Evolutionary conservation across 2,797 vertebrate species (phyloP), one percentile per base, ranked within the genome.

Genomic region (Sebastes itinus): DNA sequence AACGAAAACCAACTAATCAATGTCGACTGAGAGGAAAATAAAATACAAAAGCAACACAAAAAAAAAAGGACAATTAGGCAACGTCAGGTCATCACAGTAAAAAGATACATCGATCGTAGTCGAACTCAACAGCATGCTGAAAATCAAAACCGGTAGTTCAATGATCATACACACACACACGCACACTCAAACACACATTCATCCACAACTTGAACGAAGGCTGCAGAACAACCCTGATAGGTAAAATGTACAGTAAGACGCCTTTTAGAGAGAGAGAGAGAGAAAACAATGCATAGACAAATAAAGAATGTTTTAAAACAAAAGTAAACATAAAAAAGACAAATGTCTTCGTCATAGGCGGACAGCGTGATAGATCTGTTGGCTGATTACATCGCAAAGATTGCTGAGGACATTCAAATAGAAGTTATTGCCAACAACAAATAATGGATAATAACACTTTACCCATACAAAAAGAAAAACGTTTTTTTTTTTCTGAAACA

Each of bases 231-330:
- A 87, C 91, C 90, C 64, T 71, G 80, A 89, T 73, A 86, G 82
- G 69, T 87, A 69, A 89, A 91, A 92, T 89, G 81, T 82, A 94
- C 91, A 92, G 83, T 94, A 95, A 94, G 92, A 96, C 85, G 86
- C 81, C 65, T 87, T 88, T 88, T 59, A 87, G 80, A 88, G 69
- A 80, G 72, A 86, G 14, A 86, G 14, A 82, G 35, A 38, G 35
- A 38, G 12, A 81, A 89, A 83, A 76, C 80, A 89, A 95, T 96
- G 95, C 95, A 96, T 95, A 96, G 94, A 94, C 92, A 94, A 93
- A 92, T 81, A 89, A 93, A 90, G 83, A 91, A 93, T 79, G 82
- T 88, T 93, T 88, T 80, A 88, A 92, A 93, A 92, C 76, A 85
- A 89, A 83, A 87, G 88, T 92, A 94, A 95, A 94, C 88, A 92